Evolutionary conservation across 2,113 vertebrate genomes (phyloP), one percentile per base, ranked within the genome.

Genomic region (Calyptommatus sinebrachiatus): DNA sequence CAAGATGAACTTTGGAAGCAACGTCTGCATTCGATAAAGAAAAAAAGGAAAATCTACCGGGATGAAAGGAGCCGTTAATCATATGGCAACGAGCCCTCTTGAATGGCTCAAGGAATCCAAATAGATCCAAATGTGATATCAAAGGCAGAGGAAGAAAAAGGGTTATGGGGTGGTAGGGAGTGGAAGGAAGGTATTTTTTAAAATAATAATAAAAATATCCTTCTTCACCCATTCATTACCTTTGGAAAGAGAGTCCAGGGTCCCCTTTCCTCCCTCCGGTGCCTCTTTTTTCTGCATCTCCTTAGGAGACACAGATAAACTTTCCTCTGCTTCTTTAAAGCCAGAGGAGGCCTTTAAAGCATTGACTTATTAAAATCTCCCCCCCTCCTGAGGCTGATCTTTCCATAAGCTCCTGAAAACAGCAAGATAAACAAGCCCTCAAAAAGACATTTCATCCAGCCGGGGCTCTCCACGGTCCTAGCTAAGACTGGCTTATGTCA

Each of bases 41-140:
- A 83, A 84, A 81, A 81, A 83, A 28, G 35, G 5, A 41, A 28
- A 87, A 83, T 71, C 86, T 82, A 84, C 72, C 80, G 82, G 80
- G 88, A 88, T 84, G 80, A 91, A 79, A 89, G 82, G 81, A 83
- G 88, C 65, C 68, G 80, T 87, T 89, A 71, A 90, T 90, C 84
- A 83, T 82, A 48, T 83, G 79, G 72, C 86, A 80, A 71, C 83
- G 70, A 73, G 83, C 16, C 41, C 83, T 78, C 82, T 41, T 31
- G 35, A 80, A 83, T 77, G 80, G 77, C 84, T 84, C 71, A 26
- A 77, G 85, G 82, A 89, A 88, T 83, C 84, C 79, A 26, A 83
- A 84, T 78, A 68, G 89, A 90, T 87, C 63, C 66, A 41, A 79
- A 73, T 77, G 82, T 90, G 82, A 79, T 68, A 85, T n/a, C 84